These are phyloP conservation scores for Semicossyphus pulcher DNA, from an alignment of 2,113 vertebrate species.

Conservation along the genomic window DNA sequence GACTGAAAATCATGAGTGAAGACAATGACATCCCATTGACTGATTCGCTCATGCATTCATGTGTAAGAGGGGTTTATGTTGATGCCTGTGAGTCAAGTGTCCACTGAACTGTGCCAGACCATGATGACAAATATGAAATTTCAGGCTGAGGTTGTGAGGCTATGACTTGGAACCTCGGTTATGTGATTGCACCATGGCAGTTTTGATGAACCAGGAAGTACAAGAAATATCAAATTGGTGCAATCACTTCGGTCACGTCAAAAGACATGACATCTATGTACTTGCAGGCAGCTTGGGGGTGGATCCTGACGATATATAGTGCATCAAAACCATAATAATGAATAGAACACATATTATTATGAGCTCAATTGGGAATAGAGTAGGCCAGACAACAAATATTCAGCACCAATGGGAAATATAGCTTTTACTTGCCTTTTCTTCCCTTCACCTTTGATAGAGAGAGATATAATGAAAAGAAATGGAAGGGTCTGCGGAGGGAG, in stretches of 20 bases:
- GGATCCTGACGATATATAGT: background rate
- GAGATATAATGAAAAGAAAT: slow-evolving; percentile 41
- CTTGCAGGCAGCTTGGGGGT: background rate
- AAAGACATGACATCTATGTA: background rate
- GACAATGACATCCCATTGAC: slow-evolving; percentile 15
- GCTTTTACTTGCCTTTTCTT: slow-evolving; percentile 36
- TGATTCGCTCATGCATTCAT: background rate
- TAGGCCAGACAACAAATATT: slow-evolving; percentile 1
- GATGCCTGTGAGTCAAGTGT: slow-evolving; percentile 16
- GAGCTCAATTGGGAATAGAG: background rate
- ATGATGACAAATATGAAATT: slow-evolving; percentile 32
- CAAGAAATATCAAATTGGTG: background rate
- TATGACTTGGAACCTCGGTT: background rate
- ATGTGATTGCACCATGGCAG: background rate
- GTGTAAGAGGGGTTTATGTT: slow-evolving; percentile 21
- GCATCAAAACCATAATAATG: background rate
- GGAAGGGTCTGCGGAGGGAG: background rate
- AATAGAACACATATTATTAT: background rate
- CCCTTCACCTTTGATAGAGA: slow-evolving; percentile 52
- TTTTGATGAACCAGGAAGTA: background rate
- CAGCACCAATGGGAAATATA: slow-evolving; percentile 3
- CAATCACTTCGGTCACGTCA: background rate
- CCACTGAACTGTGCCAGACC: slow-evolving; percentile 15
- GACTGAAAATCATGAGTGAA: slow-evolving; percentile 7
- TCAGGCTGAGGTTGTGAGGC: background rate